Percentiles rank a stretch among this genome's conserved stretches.
Evolutionary conservation across 37 sponge, comb jelly and placozoan genomes (phyloP).

Genomic region (Bolinopsis microptera): DNA sequence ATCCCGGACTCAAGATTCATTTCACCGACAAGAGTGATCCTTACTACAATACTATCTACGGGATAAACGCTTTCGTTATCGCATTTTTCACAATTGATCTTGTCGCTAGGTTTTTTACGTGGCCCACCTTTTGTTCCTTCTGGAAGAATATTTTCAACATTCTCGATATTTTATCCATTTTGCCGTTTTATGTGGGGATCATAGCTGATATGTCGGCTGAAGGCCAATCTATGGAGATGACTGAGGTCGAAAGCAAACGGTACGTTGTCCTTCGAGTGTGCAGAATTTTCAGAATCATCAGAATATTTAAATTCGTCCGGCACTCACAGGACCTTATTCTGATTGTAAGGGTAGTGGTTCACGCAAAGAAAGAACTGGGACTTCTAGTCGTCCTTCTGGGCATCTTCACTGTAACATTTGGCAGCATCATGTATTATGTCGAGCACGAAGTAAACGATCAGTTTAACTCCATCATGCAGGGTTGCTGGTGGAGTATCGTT

Average conservation of each 20-base stretch:
- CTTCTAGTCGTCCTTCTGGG: conserved; percentile 52
- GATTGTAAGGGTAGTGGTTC: conserved; percentile 46
- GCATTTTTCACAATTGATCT: conserved; percentile 49
- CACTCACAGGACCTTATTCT: conserved; percentile 66
- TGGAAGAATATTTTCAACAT: conserved; percentile 65
- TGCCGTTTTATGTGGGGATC: conserved; percentile 59
- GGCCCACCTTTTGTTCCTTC: conserved; percentile 45
- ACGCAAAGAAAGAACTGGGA: conserved; percentile 65
- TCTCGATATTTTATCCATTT: conserved; percentile 34
- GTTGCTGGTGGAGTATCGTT: conserved; percentile 65
- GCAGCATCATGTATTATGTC: conserved; percentile 62
- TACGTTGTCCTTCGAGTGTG: conserved; percentile 61
- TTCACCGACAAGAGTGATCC: conserved; percentile 15
- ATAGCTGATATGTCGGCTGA: conserved; percentile 27
- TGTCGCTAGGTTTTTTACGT: background rate
- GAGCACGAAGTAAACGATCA: conserved; percentile 34
- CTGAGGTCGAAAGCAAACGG: background rate
- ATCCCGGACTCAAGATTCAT: conserved; percentile 36
- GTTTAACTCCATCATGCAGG: conserved; percentile 65
- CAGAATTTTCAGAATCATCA: conserved; percentile 58
- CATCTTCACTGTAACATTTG: conserved; percentile 52
- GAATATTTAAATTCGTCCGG: conserved; percentile 60
- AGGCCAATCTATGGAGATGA: background rate
- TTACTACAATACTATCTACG: conserved; percentile 37
- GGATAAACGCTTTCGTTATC: conserved; percentile 49